These are phyloP conservation scores for Myiotriccus ornatus DNA, from an alignment of 2,797 vertebrate genomes.

Conservation along the genomic window DNA sequence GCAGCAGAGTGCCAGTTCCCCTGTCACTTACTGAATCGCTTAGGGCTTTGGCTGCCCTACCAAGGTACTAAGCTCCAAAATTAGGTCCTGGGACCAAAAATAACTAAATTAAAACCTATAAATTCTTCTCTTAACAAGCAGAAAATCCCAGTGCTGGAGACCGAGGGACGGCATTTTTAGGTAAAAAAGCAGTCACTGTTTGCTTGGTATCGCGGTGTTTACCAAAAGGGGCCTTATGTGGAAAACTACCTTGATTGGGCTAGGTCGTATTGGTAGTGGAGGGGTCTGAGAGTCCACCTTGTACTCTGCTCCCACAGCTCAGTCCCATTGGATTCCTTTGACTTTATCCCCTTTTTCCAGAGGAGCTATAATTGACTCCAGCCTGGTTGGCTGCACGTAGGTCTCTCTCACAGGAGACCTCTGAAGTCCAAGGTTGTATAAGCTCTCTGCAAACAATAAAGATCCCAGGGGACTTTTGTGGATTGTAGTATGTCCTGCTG, in stretches of 20 bases:
- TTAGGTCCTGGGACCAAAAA: conserved; percentile 44
- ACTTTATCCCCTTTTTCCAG: not conserved
- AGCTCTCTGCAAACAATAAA: not conserved
- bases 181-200: not conserved
- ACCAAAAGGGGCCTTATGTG: not conserved
- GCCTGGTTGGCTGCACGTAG: accelerated
- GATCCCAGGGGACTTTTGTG: not conserved
- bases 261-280: accelerated
- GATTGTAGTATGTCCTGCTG: not conserved
- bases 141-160: conserved; percentile 42
- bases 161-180: not conserved
- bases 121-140: conserved; percentile 38
- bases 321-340: not conserved
- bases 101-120: conserved; percentile 56
- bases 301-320: not conserved
- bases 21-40: not conserved
- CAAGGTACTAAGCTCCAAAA: conserved; percentile 45
- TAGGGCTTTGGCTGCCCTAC: conserved; percentile 22
- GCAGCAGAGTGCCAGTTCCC: not conserved
- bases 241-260: not conserved
- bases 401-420: not conserved
- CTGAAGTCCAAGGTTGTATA: not conserved
- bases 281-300: not conserved
- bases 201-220: not conserved
- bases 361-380: not conserved